These are phyloP conservation scores for Zophobas morio DNA, from an alignment of 1,140 invertebrate genomes.

Conservation along the genomic window DNA sequence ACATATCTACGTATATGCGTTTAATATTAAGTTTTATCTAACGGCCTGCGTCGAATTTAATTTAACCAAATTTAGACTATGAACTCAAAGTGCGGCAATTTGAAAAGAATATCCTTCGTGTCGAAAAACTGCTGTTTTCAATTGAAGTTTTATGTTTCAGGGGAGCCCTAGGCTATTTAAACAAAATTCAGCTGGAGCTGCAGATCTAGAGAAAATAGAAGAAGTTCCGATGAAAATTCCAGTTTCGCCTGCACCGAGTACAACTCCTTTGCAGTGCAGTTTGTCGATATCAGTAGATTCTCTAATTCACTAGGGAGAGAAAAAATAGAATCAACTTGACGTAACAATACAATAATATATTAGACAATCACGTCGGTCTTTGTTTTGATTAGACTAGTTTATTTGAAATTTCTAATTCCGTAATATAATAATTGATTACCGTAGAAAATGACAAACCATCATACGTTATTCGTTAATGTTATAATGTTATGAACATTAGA, in stretches of 20 bases:
- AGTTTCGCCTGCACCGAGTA: conserved; percentile 55
- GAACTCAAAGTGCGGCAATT: too few species aligned
- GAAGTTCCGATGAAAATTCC: conserved; percentile 71
- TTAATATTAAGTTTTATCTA: too few species aligned
- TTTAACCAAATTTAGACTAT: too few species aligned
- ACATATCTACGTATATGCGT: too few species aligned
- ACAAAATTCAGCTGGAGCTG: conserved; percentile 80
- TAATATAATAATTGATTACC: too few species aligned
- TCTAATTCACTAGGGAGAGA: conserved; percentile 58
- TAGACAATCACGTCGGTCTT: conserved; percentile 34
- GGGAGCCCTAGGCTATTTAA: conserved; percentile 72
- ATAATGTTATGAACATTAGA: too few species aligned
- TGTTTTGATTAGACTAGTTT: not conserved
- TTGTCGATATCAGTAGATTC: conserved; percentile 66
- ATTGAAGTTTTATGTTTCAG: conserved; percentile 52
- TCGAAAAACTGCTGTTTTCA: not conserved
- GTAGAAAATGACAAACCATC: too few species aligned
- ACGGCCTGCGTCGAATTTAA: too few species aligned
- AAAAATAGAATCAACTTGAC: conserved; percentile 12
- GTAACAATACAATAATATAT: conserved; percentile 41
- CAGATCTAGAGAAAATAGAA: conserved; percentile 80
- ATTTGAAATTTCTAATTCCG: too few species aligned
- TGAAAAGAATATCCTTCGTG: too few species aligned
- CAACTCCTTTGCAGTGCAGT: conserved; percentile 63
- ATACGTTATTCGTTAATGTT: too few species aligned